Evolutionary conservation across 1,140 invertebrate genomes (phyloP).

Genomic region (Apis laboriosa): DNA sequence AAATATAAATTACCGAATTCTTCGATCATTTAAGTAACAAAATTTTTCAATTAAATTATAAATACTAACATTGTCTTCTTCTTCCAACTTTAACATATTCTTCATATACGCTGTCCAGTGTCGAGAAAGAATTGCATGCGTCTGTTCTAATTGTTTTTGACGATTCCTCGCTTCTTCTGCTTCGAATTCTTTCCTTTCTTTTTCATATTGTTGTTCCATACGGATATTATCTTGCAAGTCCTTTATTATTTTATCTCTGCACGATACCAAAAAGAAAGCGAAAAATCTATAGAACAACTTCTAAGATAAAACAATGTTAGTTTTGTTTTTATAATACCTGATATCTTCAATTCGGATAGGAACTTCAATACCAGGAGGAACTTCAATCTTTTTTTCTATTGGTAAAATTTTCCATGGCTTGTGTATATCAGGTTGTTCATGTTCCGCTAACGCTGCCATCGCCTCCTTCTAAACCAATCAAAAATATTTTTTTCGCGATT

Average conservation of each 20-base stretch:
- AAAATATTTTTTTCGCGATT: not conserved
- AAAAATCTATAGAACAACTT: too few species aligned
- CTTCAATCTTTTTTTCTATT: slow-evolving; percentile 1
- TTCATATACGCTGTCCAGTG: slow-evolving; percentile 58
- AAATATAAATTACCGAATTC: too few species aligned
- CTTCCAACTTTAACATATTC: slow-evolving; percentile 44
- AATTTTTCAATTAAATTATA: not conserved
- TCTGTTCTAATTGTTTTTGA: slow-evolving; percentile 64
- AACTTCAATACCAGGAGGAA: too few species aligned
- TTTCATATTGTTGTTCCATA: slow-evolving; percentile 62
- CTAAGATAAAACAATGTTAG: accelerated
- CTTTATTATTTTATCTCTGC: slow-evolving; percentile 66
- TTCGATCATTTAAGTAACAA: too few species aligned
- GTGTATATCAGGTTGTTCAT: too few species aligned
- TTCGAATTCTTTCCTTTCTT: slow-evolving; percentile 54
- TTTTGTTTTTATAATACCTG: not conserved
- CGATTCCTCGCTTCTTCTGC: slow-evolving; percentile 52
- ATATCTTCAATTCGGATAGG: not conserved
- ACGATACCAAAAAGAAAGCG: not conserved
- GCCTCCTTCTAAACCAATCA: slow-evolving; percentile 19
- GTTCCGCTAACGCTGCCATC: too few species aligned
- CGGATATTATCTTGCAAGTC: slow-evolving; percentile 72
- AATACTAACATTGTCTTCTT: slow-evolving; percentile 66
- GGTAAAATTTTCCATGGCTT: too few species aligned
- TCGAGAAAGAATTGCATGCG: slow-evolving; percentile 35